Evolutionary conservation across 2,888 invertebrate species (phyloP).

Genomic region (Pediacus dermestoides): DNA sequence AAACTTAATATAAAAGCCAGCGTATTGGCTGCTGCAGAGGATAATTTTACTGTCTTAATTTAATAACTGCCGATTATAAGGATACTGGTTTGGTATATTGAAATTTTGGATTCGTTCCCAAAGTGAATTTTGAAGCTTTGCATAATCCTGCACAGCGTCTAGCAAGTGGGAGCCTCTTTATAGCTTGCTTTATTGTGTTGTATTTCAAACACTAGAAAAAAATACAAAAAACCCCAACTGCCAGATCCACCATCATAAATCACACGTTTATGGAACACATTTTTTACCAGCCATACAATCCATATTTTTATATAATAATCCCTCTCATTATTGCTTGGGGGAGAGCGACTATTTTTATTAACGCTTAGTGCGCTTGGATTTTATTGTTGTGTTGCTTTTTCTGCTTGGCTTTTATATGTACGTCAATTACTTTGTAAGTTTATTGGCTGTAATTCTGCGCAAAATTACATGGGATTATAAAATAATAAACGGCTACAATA

Average conservation of each 20-base stretch:
- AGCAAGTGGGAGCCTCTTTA: not conserved
- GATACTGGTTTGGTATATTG: not conserved
- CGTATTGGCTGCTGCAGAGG: constrained; percentile 8
- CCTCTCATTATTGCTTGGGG: too few species aligned
- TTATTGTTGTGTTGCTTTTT: constrained; percentile 1
- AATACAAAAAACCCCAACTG: too few species aligned
- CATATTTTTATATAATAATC: too few species aligned
- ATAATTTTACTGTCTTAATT: constrained; percentile 17
- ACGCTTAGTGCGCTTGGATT: not conserved
- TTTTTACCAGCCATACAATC: not conserved
- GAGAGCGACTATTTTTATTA: constrained; percentile 2
- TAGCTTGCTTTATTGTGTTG: not conserved
- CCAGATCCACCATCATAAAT: too few species aligned
- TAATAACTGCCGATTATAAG: constrained; percentile 22
- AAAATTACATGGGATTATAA: constrained; percentile 2
- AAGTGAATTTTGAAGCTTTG: constrained; percentile 5
- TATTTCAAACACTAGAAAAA: not conserved
- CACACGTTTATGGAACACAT: not conserved
- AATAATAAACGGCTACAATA: constrained; percentile 4
- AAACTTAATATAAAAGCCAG: constrained; percentile 12
- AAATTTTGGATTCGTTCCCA: not conserved
- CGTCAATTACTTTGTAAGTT: constrained; percentile 5
- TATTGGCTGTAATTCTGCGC: constrained; percentile 2
- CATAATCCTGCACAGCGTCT: not conserved
- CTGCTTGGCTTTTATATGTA: not conserved